Evolutionary conservation across 2,113 vertebrate species (phyloP), one percentile per base, ranked within the genome.

Genomic region (Donacobius atricapilla): DNA sequence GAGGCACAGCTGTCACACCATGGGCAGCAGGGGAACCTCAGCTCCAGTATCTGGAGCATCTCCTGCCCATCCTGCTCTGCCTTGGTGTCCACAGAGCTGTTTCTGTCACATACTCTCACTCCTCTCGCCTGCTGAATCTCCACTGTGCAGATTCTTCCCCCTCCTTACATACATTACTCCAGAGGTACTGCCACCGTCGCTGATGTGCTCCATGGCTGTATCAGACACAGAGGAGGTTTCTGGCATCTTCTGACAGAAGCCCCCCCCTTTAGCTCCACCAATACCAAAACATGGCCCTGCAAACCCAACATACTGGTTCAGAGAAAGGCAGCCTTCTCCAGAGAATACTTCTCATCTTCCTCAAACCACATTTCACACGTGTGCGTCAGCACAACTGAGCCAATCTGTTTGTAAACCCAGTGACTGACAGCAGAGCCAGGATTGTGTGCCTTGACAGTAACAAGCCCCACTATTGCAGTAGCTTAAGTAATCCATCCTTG

Each of bases 121-220:
- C 28, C 35, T 31, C 10, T 39, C 54, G 57, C 18, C 60, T 33
- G 35, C 17, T 56, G 8, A 14, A 51, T 45, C 23, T n/a, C 28
- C 20, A 8, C 11, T 18, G 10, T 12, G 28, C 16, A 60, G n/a
- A 39, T 47, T n/a, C 24, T 53, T n/a, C 20, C 13, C 3, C 3
- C 18, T 75, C 15, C 25, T 51, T 19, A 33, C 42, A 42, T 8
- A 16, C 1, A 1, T 28, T 13, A 40, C 22, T 17, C 25, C 48
- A 45, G 48, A 51, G 10, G 42, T 4, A 9, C 13, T 28, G 15
- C 69, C n/a, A 80, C 28, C 2, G 1, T 16, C 0, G 0, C 47
- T 27, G 48, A 33, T 5, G 35, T 30, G 23, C 5, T 81, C 47
- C 20, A 5, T 2, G 6, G 20, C 8, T 57, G 4, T 25, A 8